phyloP scores from a whole-genome alignment of 1,140 invertebrate species.

The Neodiprion lecontei region DNA sequence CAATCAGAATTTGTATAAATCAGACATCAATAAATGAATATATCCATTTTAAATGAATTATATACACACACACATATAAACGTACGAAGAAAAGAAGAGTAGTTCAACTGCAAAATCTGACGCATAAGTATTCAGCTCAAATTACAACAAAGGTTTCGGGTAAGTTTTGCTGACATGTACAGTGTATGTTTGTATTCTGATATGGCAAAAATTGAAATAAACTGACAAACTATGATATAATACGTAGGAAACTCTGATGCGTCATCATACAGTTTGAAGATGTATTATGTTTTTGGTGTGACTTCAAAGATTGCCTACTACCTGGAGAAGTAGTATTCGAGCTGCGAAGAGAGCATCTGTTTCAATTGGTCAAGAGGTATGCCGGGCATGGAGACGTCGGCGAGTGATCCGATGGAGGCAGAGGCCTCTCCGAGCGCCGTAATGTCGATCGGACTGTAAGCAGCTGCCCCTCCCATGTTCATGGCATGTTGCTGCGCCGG shows the following conservation, averaged over 20 bases:
- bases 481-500: slow-evolving; percentile 49
- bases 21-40: too few relatives aligned
- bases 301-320: slow-evolving; percentile 42
- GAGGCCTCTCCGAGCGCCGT: slow-evolving; percentile 49
- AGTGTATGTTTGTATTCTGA: neutral
- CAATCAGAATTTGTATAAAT: too few relatives aligned
- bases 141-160: too few relatives aligned
- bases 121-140: too few relatives aligned
- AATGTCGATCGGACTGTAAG: slow-evolving; percentile 55
- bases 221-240: too few relatives aligned
- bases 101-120: too few relatives aligned
- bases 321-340: slow-evolving; percentile 92
- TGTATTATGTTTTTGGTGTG: neutral
- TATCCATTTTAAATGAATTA: too few relatives aligned
- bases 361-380: slow-evolving; percentile 78
- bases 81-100: too few relatives aligned
- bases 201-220: too few relatives aligned
- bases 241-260: too few relatives aligned
- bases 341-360: slow-evolving; percentile 79
- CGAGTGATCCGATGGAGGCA: slow-evolving; percentile 50
- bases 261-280: too few relatives aligned
- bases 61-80: too few relatives aligned
- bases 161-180: neutral
- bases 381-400: slow-evolving; percentile 50
- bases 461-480: slow-evolving; percentile 55